Percentiles rank a stretch among this genome's conserved stretches.
These are phyloP conservation scores for Callionymus lyra DNA, from an alignment of 2,113 vertebrate genomes.

Conservation along the genomic window DNA sequence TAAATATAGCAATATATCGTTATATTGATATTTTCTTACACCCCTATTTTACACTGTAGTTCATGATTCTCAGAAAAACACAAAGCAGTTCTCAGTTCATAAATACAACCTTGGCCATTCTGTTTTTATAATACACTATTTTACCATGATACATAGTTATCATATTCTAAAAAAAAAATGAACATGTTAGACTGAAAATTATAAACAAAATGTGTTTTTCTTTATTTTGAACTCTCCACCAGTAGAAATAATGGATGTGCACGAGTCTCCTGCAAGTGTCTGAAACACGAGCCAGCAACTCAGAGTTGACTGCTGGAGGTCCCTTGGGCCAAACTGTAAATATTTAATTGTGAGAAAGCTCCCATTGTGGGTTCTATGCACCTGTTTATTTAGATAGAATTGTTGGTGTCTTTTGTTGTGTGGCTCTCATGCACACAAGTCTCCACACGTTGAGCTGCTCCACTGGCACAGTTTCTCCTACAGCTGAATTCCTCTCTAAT, in stretches of 20 bases:
- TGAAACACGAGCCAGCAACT: constrained; percentile 24
- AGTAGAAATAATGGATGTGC: not conserved
- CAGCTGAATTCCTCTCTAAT: constrained; percentile 9
- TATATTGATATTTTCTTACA: too few species aligned
- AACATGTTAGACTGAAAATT: too few species aligned
- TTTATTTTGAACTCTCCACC: too few species aligned
- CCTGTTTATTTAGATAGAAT: constrained; percentile 1
- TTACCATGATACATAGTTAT: too few species aligned
- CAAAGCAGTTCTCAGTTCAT: too few species aligned
- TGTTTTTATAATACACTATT: too few species aligned
- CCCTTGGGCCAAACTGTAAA: constrained; percentile 26
- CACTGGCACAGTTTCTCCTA: constrained; percentile 1
- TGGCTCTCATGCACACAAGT: constrained; percentile 14
- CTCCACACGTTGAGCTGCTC: constrained; percentile 19
- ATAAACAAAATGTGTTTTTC: too few species aligned
- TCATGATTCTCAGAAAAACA: too few species aligned
- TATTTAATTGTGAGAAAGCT: constrained; percentile 58
- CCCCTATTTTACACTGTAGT: too few species aligned
- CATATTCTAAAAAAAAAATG: too few species aligned
- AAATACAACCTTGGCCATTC: too few species aligned
- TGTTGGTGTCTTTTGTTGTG: not conserved
- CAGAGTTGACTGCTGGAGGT: constrained; percentile 11
- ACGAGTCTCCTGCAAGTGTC: not conserved
- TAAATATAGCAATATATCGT: too few species aligned
- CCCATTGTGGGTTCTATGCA: constrained; percentile 10